Evolutionary conservation across 2,888 invertebrate genomes (phyloP), one percentile per base, ranked within the genome.

Genomic region (Chorisops tibialis): DNA sequence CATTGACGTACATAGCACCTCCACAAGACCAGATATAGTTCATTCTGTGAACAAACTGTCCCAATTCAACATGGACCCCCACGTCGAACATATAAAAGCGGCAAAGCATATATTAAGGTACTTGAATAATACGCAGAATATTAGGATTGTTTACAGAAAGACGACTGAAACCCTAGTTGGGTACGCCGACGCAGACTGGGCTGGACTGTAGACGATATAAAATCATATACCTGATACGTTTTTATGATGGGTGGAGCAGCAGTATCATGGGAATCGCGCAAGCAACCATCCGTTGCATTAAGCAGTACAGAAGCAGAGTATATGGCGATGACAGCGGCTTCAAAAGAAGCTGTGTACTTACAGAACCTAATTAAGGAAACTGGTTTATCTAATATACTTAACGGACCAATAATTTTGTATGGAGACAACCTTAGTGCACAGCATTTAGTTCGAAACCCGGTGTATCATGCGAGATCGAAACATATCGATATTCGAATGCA

Each of bases 111-210:
- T 69, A 22, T 39, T 69, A 14, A 62, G 66, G 14, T 67, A 70
- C 47, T 48, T 69, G 21, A 52, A 61, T 19, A 62, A 56, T 21
- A 67, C 64, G 6, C 59, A 52, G 1, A 56, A 68, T 62, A 35
- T 39, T 2, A 66, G 63, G 30, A 49, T 67, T 1, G 63, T 61
- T 37, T 70, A 62, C 61, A 43, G 12, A 3, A 65, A 61, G 48
- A 64, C 64, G 5, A 63, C 62, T 6, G 30, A 64, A 21, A 60
- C 43, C 11, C 37, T 68, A 19, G 24, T 22, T 9, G 51, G 67
- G n/a, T 69, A 61, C 35, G 64, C 64, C 4, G 66, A 69, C 59
- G 69, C 67, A 6, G 66, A 68, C 59, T 68, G 67, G 64, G 67
- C 64, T 14, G 65, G 65, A 6, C 61, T 38, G 14, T 59, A 1